phyloP scores from a whole-genome alignment of 1,140 invertebrate genomes.

The Xylocopa sonorina region DNA sequence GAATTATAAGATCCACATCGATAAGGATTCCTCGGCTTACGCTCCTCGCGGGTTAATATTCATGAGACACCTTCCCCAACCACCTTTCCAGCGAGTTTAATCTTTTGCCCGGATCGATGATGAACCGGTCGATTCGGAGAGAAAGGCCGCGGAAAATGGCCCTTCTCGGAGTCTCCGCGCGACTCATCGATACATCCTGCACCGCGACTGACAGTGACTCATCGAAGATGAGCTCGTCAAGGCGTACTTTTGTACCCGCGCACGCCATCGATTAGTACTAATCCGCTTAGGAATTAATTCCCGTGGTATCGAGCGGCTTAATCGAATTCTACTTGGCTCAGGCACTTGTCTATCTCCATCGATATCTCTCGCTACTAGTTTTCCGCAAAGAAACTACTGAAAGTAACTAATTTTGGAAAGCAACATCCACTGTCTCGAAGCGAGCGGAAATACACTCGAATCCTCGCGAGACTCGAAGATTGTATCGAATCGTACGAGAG shows the following conservation, averaged over 20 bases:
- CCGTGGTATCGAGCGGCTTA: neutral
- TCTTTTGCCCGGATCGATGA: constrained; percentile 42
- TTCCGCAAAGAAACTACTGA: too few relatives aligned
- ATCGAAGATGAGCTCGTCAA: constrained; percentile 31
- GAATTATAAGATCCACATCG: constrained; percentile 37
- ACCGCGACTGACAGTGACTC: constrained; percentile 33
- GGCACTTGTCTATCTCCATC: too few relatives aligned
- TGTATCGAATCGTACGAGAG: too few relatives aligned
- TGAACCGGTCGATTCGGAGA: constrained; percentile 2
- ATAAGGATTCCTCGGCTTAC: constrained; percentile 46
- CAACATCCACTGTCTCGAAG: too few relatives aligned
- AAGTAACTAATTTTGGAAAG: too few relatives aligned
- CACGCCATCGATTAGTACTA: constrained; percentile 27
- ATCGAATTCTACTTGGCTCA: neutral
- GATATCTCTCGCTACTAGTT: too few relatives aligned
- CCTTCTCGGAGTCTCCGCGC: neutral
- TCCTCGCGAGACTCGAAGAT: too few relatives aligned
- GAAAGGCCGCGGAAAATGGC: neutral
- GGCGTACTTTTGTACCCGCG: neutral
- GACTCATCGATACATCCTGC: neutral
- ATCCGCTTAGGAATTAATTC: neutral
- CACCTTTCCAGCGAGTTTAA: constrained; percentile 9
- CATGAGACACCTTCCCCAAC: constrained; percentile 13
- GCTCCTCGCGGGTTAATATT: constrained; percentile 42
- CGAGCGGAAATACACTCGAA: too few relatives aligned